Conservation (phyloP, 2,888 invertebrate genomes). For the Amblyjoppa fuscipennis region DNA sequence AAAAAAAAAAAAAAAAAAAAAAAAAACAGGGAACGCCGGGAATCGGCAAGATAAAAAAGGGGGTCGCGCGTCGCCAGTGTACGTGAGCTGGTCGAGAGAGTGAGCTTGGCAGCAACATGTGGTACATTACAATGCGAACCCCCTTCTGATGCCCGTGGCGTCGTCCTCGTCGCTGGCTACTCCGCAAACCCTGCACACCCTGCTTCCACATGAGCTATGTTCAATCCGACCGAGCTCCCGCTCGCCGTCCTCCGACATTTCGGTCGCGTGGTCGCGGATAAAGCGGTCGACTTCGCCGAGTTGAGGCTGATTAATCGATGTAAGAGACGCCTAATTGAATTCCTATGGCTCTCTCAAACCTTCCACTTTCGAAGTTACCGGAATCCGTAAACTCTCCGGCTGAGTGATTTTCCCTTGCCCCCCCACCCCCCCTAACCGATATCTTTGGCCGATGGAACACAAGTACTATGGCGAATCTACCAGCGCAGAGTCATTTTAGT, state of each 20-base stretch:
- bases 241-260: slow-evolving; percentile 20
- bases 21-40: background rate
- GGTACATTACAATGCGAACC: slow-evolving; percentile 76
- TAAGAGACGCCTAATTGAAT: slow-evolving; percentile 68
- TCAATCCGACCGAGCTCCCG: background rate
- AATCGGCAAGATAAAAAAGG: slow-evolving; percentile 4
- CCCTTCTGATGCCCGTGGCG: slow-evolving; percentile 62
- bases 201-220: slow-evolving; percentile 36
- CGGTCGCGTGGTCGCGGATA: slow-evolving; percentile 31
- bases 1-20: too few relatives aligned
- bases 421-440: too few relatives aligned
- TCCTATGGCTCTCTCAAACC: slow-evolving; percentile 49
- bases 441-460: background rate
- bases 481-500: background rate
- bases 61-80: background rate
- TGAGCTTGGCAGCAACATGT: slow-evolving; percentile 77
- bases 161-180: slow-evolving; percentile 33
- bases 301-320: slow-evolving; percentile 68
- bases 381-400: slow-evolving; percentile 32
- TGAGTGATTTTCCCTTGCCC: slow-evolving; percentile 22
- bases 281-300: slow-evolving; percentile 49
- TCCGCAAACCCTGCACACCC: slow-evolving; percentile 34
- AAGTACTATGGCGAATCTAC: background rate
- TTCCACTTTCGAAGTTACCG: background rate
- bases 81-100: slow-evolving; percentile 51